These are phyloP conservation scores for Tenodera sinensis DNA, from an alignment of 2,888 invertebrate genomes.

Conservation along the genomic window DNA sequence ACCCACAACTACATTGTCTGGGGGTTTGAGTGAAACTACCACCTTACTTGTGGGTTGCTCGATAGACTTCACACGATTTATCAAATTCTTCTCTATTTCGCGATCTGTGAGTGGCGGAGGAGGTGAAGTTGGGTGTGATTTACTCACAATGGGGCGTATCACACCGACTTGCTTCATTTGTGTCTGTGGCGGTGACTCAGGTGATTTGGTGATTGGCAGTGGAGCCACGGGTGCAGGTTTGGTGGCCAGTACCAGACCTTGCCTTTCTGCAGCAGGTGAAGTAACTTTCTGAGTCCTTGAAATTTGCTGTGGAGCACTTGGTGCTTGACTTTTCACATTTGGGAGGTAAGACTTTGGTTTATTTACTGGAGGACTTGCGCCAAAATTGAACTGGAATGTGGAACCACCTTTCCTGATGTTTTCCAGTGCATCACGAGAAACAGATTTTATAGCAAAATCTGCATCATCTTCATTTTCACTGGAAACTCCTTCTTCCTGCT, in stretches of 20 bases:
- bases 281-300: not conserved
- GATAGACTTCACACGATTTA: constrained; percentile 61
- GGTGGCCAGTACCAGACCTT: not conserved
- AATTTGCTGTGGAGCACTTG: not conserved
- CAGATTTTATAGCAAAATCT: constrained; percentile 40
- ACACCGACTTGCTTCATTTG: constrained; percentile 52
- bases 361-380: constrained; percentile 35
- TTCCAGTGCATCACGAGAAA: constrained; percentile 60
- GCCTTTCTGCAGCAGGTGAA: not conserved
- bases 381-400: constrained; percentile 60
- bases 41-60: constrained; percentile 49
- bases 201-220: not conserved
- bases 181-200: constrained; percentile 16
- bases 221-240: not conserved
- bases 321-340: constrained; percentile 26
- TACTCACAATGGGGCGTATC: constrained; percentile 47
- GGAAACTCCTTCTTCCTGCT: not conserved
- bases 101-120: constrained; percentile 50
- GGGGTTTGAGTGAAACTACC: constrained; percentile 20
- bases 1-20: constrained; percentile 24
- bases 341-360: constrained; percentile 35
- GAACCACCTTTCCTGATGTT: constrained; percentile 67
- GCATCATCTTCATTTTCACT: constrained; percentile 13
- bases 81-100: constrained; percentile 66
- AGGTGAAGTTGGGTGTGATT: constrained; percentile 5